Evolutionary conservation across 2,113 vertebrate genomes (phyloP).

Genomic region (Caranx melampygus): DNA sequence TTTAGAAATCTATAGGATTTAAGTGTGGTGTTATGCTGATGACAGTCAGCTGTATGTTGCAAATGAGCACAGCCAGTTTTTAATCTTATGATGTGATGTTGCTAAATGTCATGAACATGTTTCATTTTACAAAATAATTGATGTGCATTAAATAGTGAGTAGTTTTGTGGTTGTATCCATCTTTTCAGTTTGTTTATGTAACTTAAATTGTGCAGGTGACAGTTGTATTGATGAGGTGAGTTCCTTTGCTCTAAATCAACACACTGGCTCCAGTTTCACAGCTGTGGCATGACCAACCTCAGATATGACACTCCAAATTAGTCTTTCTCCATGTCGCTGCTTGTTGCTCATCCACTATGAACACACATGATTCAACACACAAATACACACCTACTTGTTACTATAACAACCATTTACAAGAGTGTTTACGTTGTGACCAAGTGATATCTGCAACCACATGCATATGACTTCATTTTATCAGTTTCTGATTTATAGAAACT

Average conservation of each 20-base stretch:
- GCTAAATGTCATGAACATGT: background rate
- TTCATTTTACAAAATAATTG: background rate
- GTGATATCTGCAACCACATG: background rate
- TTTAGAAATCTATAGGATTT: background rate
- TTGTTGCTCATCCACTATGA: background rate
- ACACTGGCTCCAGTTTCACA: slow-evolving; percentile 72
- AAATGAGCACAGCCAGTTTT: background rate
- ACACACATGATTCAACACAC: background rate
- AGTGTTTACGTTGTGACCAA: background rate
- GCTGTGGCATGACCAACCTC: slow-evolving; percentile 55
- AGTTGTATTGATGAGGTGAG: slow-evolving; percentile 24
- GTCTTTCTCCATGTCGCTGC: slow-evolving; percentile 41
- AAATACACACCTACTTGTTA: background rate
- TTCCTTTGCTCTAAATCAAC: slow-evolving; percentile 57
- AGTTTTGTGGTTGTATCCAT: background rate
- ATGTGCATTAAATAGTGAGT: background rate
- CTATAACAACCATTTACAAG: background rate
- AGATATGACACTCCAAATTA: slow-evolving; percentile 66
- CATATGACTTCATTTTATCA: too few relatives aligned
- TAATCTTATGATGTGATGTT: too few relatives aligned
- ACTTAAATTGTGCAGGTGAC: background rate
- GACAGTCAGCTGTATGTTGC: background rate
- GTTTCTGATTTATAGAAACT: too few relatives aligned
- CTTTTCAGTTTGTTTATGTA: background rate
- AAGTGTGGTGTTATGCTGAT: background rate